A percentile compares a stretch with the other conserved stretches of the same genome.
Conservation (phyloP, 2,888 invertebrate species). For the Lasioglossum figueresi region DNA sequence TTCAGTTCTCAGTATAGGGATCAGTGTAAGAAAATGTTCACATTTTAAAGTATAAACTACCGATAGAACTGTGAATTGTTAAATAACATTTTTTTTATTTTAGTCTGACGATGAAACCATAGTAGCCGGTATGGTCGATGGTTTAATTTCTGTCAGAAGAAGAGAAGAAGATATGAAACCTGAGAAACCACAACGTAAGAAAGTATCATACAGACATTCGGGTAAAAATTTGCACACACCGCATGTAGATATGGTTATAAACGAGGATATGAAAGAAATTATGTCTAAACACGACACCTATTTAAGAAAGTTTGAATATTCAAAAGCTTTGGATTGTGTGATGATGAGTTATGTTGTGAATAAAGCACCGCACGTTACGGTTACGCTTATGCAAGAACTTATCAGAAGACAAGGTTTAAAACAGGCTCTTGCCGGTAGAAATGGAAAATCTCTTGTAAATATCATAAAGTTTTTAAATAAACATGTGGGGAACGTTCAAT, state of each 20-base stretch:
- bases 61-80: not conserved
- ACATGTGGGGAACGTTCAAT: slow-evolving; percentile 90
- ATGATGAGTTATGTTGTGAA: slow-evolving; percentile 86
- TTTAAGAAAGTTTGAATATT: slow-evolving; percentile 92
- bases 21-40: slow-evolving; percentile 84
- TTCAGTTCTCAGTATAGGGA: slow-evolving; percentile 93
- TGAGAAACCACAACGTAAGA: slow-evolving; percentile 83
- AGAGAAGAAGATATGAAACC: slow-evolving; percentile 87
- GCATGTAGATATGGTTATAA: slow-evolving; percentile 85
- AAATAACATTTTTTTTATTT: slow-evolving; percentile 60
- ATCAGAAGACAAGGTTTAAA: slow-evolving; percentile 92
- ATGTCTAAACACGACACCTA: slow-evolving; percentile 88
- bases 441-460: slow-evolving; percentile 87
- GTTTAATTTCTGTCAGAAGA: slow-evolving; percentile 93
- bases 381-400: slow-evolving; percentile 93
- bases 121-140: slow-evolving; percentile 96
- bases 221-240: slow-evolving; percentile 78
- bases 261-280: slow-evolving; percentile 81
- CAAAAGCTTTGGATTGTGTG: slow-evolving; percentile 91
- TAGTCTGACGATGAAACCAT: slow-evolving; percentile 91
- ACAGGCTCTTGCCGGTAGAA: slow-evolving; percentile 90
- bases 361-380: slow-evolving; percentile 90
- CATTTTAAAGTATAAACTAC: not conserved
- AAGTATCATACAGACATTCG: slow-evolving; percentile 85
- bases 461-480: slow-evolving; percentile 91